phyloP scores from a whole-genome alignment of 2,888 invertebrate species.

The Barypeithes pellucidus region DNA sequence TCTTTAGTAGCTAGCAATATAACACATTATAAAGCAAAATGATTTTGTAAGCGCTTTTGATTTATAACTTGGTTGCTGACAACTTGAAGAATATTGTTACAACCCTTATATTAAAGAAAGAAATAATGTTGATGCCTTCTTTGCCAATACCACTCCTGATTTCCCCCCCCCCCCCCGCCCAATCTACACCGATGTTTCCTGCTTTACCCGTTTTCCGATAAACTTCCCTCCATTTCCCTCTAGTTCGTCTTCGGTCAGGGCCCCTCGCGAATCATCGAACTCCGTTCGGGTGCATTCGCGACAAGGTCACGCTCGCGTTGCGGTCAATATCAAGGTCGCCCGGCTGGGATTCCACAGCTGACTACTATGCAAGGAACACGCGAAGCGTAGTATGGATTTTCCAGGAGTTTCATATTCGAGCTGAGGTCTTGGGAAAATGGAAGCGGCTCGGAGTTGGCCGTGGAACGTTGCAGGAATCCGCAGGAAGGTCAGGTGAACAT shows the following conservation, averaged over 20 bases:
- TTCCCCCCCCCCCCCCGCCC: neutral
- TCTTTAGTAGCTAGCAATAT: too few relatives aligned
- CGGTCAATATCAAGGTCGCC: slow-evolving; percentile 24
- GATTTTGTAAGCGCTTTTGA: too few relatives aligned
- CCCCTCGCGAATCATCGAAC: slow-evolving; percentile 17
- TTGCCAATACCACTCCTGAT: too few relatives aligned
- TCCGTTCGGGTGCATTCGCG: slow-evolving; percentile 19
- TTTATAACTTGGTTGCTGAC: too few relatives aligned
- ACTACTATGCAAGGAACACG: neutral
- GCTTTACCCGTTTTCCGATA: slow-evolving; percentile 1
- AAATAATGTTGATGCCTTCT: too few relatives aligned
- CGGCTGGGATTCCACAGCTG: slow-evolving; percentile 23
- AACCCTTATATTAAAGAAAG: too few relatives aligned
- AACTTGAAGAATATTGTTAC: too few relatives aligned
- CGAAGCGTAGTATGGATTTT: slow-evolving; percentile 4
- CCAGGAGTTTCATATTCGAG: neutral
- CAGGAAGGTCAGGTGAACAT: too few relatives aligned
- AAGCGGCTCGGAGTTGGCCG: too few relatives aligned
- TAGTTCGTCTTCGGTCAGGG: slow-evolving; percentile 4
- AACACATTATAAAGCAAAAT: too few relatives aligned
- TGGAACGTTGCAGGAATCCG: too few relatives aligned
- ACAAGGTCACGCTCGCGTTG: slow-evolving; percentile 20
- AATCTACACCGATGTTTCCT: neutral
- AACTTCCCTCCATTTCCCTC: neutral
- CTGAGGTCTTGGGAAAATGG: neutral